phyloP scores from a whole-genome alignment of 2,797 vertebrate genomes.

The Hippopotamyrus pictus region DNA sequence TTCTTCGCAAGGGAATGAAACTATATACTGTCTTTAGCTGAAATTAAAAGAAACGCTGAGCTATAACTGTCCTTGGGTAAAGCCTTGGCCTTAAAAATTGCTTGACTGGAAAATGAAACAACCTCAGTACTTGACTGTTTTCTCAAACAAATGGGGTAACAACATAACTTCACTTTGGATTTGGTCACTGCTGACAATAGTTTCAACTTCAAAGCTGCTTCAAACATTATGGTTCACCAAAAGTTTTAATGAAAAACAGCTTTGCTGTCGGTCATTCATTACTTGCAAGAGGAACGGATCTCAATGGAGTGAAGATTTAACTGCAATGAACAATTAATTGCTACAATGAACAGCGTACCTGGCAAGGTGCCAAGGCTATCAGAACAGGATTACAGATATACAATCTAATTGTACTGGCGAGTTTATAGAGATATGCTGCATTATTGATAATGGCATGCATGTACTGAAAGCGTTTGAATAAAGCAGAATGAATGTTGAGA shows the following conservation, averaged over 20 bases:
- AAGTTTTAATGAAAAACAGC: not conserved
- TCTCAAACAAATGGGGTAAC: not conserved
- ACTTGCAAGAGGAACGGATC: not conserved
- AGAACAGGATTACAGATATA: constrained; percentile 1
- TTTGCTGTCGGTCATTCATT: not conserved
- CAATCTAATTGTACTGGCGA: not conserved
- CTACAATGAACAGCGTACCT: not conserved
- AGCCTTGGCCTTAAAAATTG: not conserved
- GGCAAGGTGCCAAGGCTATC: constrained; percentile 11
- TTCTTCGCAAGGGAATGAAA: not conserved
- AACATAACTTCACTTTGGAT: not conserved
- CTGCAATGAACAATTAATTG: not conserved
- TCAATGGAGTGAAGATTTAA: not conserved
- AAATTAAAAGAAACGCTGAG: not conserved
- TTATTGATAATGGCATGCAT: not conserved
- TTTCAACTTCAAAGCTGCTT: not conserved
- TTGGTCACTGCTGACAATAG: not conserved
- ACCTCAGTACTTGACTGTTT: not conserved
- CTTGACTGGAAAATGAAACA: not conserved
- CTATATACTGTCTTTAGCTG: not conserved
- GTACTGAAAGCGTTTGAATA: not conserved
- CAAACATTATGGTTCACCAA: not conserved
- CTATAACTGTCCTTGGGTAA: not conserved
- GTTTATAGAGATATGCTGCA: not conserved
- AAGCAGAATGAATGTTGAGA: not conserved